Evolutionary conservation across 2,113 vertebrate species (phyloP).

Genomic region (Myrmecophaga tridactyla): DNA sequence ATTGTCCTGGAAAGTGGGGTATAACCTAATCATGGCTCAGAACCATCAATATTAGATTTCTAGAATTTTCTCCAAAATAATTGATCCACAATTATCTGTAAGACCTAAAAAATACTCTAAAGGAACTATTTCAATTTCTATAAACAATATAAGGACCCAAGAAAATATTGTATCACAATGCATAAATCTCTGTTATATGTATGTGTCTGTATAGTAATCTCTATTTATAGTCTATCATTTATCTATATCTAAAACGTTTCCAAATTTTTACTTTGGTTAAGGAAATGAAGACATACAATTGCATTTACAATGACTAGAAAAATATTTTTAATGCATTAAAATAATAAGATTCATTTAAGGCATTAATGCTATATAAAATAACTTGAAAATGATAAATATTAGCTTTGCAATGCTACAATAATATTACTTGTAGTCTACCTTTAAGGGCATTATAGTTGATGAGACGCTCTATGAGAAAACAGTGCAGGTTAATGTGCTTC

Average conservation of each 20-base stretch:
- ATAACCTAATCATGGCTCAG: neutral
- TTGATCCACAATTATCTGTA: neutral
- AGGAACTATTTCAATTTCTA: neutral
- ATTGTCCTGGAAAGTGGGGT: neutral
- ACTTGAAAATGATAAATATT: neutral
- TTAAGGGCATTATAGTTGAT: neutral
- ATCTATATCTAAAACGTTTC: neutral
- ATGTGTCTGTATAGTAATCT: neutral
- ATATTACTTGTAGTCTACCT: neutral
- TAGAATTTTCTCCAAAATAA: neutral
- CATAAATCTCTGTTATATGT: neutral
- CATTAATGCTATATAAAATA: neutral
- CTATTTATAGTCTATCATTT: too few species aligned
- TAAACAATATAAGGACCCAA: neutral
- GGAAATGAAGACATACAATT: neutral
- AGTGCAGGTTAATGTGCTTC: neutral
- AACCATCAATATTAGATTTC: neutral
- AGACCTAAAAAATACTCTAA: neutral
- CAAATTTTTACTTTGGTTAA: neutral
- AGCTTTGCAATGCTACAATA: neutral
- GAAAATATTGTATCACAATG: neutral
- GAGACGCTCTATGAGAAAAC: neutral
- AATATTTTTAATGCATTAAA: neutral
- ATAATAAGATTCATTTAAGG: neutral
- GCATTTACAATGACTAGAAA: neutral